Base-by-base conservation (phyloP, 35 echinoderm and acorn worm species). In the Heliocidaris erythrogramma region DNA sequence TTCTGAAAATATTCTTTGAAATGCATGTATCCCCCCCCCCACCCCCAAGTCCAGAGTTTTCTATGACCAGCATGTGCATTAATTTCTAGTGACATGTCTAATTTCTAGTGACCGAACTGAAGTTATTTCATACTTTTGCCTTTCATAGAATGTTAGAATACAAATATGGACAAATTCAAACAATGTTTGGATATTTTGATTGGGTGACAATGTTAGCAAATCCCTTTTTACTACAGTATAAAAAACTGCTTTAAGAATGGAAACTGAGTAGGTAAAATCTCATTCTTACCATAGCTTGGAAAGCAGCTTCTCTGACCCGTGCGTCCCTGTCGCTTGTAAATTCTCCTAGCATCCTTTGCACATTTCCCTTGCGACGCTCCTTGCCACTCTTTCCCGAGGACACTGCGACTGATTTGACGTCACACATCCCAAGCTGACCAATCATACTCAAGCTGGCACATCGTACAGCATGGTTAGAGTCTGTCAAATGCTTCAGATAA, bases 241-340 rank as follows among this genome's bases (percentile, higher is more conserved):
- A 2, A 47, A 2, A 27, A 30, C 42, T 91, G 42, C 18, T 85
- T 85, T 30, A 85, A 47, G 16, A 17, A 91, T 17, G 35, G 17
- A 27, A 17, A 17, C 16, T 18, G 17, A 42, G 35, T 42, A 42
- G 35, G 35, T 42, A 42, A 42, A 13, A 32, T 48, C 17, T 35
- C 14, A 4, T 48, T 85, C 96, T 95, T 78, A 97, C 98, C 98
- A 97, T 97, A 59, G 98, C 85, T 88, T 96, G 78, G 78, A 97
- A 97, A 32, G 98, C 96, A 86, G 94, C 95, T 69, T 93, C 94
- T 49, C 98, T 96, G 59, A 99, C 98, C 71, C 98, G 86, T 94
- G 98, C 97, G 59, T 99, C 98, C 91, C 95, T 95, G 60, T 99
- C 98, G 61, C 78, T 94, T 13, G 96, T 96, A 56, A 96, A 99